A percentile compares a stretch with the other conserved stretches of the same genome.
These are phyloP conservation scores for Sebastes variabilis DNA, from an alignment of 2,797 vertebrate species.

Conservation along the genomic window DNA sequence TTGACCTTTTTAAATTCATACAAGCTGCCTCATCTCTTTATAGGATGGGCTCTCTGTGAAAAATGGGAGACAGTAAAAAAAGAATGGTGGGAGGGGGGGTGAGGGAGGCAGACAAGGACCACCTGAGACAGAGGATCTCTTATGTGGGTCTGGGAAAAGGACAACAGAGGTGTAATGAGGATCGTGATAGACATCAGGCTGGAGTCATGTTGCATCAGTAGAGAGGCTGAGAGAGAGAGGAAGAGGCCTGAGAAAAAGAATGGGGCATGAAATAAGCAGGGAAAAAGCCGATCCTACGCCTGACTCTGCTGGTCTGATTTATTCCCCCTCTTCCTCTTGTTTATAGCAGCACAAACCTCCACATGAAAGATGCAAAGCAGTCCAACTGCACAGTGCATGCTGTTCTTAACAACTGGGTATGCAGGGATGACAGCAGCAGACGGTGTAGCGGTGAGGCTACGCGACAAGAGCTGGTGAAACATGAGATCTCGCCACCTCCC, in stretches of 20 bases:
- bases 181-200: slow-evolving; percentile 65
- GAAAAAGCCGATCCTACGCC: slow-evolving; percentile 21
- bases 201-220: slow-evolving; percentile 60
- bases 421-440: slow-evolving; percentile 53
- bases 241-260: slow-evolving; percentile 42
- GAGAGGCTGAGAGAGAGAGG: slow-evolving; percentile 26
- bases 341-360: slow-evolving; percentile 25
- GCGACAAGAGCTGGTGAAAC: slow-evolving; percentile 62
- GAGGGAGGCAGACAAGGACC: slow-evolving; percentile 17
- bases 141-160: slow-evolving; percentile 57
- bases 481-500: slow-evolving; percentile 61
- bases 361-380: slow-evolving; percentile 54
- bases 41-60: slow-evolving; percentile 3
- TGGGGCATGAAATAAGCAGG: slow-evolving; percentile 18
- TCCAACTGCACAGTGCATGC: slow-evolving; percentile 22
- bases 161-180: slow-evolving; percentile 67
- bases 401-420: slow-evolving; percentile 54
- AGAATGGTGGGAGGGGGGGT: background rate
- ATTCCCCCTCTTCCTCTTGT: slow-evolving; percentile 32
- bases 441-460: slow-evolving; percentile 37
- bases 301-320: slow-evolving; percentile 40
- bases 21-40: slow-evolving; percentile 25
- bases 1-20: slow-evolving; percentile 53
- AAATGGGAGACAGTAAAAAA: slow-evolving; percentile 21
- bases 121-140: slow-evolving; percentile 54